Evolutionary conservation across 2,888 invertebrate genomes (phyloP), one percentile per base, ranked within the genome.

Genomic region (Andrena dorsata): DNA sequence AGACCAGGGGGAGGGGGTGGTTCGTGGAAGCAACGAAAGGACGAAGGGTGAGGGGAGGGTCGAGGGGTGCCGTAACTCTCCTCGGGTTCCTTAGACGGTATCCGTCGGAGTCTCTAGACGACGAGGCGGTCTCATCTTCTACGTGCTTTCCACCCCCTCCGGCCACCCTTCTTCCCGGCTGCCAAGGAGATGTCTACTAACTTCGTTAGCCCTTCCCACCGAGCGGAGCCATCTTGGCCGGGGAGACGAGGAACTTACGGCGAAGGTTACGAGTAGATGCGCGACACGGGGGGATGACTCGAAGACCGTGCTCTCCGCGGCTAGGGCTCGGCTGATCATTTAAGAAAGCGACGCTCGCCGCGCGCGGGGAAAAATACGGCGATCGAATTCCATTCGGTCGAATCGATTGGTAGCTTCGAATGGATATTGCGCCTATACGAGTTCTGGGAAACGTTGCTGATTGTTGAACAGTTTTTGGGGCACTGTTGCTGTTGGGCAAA

Each of bases 181-280:
- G 84, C 85, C 89, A 90, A 91, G 90, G 88, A 92, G 91, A 92
- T 90, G 91, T 89, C 92, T 91, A 87, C 85, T 93, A 93, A 93
- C 91, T 92, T 92, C 88, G 93, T 93, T 93, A 93, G 90, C 90
- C 89, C 91, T 88, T 87, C 85, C 85, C 83, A 87, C 86, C 82
- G 89, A 89, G 87, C 90, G 93, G 86, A 93, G 93, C 93, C 93
- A 93, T 93, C 93, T 93, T 93, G 93, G 91, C 91, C 89, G 88
- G 89, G 65, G 72, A 87, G 91, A 89, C 90, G 83, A 76, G 84
- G 66, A 83, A 79, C 85, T 84, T 81, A 41, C 41, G 82, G 30
- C 82, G 87, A 90, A 80, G 78, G 82, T 83, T 87, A 84, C 84
- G 89, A 77, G 71, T 81, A 88, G 88, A 91, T 90, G 89, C 73